Base-by-base conservation (phyloP, 2,888 invertebrate species). In the Acrobasis repandana region DNA sequence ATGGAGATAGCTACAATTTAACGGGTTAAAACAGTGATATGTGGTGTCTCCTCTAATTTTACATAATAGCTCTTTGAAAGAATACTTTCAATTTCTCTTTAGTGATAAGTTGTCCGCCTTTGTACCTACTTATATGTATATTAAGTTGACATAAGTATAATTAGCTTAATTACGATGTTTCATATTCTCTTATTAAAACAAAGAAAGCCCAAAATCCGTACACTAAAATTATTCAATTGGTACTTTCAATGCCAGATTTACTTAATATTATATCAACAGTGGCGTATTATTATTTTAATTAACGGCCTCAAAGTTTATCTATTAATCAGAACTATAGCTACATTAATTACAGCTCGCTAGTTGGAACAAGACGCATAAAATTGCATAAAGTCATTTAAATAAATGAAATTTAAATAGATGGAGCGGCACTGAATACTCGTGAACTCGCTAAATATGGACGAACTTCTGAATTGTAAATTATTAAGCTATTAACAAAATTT, bases 341-440 rank as follows among this genome's bases (percentile, higher is more conserved):
- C 38, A 38, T 20, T 16, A 54, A 54, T 54, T 38, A 18, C 38
- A 14, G 54, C 38, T 38, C 20, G 20, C 54, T n/a, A 50, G 20
- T 20, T 28, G 38, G 38, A 54, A 43, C 43, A 54, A 54, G 54
- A 36, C 54, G 38, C 11, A 11, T 54, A 11, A 16, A 54, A 54
- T 54, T 54, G 54, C 54, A 54, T 54, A 43, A 54, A 54, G 43
- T 54, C 38, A 54, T 54, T 54, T 54, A 43, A 54, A 54, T 54
- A 54, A 54, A 54, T 54, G 54, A 38, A 54, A 54, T 54, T 54
- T 36, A 54, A 54, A 51, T 51, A 52, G 36, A 54, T 54, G 54
- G 20, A 43, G 20, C 54, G 38, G 51, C 14, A 20, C 54, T 54
- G 54, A 54, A 54, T 54, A 16, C 51, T 28, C 38, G 38, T 16